Conservation (phyloP, 2,797 vertebrate species). For the Molossus alvarezi region DNA sequence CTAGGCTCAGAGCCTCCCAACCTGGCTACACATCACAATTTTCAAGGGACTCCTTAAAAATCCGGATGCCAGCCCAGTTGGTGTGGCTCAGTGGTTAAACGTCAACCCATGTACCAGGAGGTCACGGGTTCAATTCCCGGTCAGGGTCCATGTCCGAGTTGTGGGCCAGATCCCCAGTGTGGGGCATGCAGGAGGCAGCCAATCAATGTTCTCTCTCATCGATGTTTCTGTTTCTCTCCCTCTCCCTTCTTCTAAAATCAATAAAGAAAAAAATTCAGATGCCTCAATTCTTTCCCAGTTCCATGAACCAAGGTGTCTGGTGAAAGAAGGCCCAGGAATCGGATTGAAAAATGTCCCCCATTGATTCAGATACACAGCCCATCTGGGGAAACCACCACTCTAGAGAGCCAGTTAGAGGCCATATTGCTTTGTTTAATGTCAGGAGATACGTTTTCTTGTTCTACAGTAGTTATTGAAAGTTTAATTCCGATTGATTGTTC, state of each 20-base stretch:
- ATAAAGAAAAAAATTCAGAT: not conserved
- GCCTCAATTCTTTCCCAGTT: not conserved
- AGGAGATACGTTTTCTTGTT: slow-evolving; percentile 87
- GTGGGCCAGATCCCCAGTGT: no score
- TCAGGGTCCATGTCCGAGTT: no score
- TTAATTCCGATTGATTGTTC: slow-evolving; percentile 91
- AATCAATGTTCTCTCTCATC: no score
- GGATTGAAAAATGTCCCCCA: not conserved
- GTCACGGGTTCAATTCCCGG: no score
- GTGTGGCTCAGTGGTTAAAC: no score
- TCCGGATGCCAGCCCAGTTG: not conserved
- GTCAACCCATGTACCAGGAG: no score
- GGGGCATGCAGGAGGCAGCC: no score
- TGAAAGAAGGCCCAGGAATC: not conserved
- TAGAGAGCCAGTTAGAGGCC: slow-evolving; percentile 84
- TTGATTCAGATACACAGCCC: not conserved
- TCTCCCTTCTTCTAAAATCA: no score
- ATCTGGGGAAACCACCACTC: slow-evolving; percentile 2
- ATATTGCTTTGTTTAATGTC: slow-evolving; percentile 88
- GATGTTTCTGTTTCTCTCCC: no score
- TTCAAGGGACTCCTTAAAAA: slow-evolving; percentile 1
- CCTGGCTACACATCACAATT: not conserved
- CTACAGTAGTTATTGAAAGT: slow-evolving; percentile 90
- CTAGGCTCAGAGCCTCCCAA: not conserved
- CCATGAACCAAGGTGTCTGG: slow-evolving; percentile 12